Evolutionary conservation across 2,797 vertebrate genomes (phyloP).

Genomic region (Mycteria americana): DNA sequence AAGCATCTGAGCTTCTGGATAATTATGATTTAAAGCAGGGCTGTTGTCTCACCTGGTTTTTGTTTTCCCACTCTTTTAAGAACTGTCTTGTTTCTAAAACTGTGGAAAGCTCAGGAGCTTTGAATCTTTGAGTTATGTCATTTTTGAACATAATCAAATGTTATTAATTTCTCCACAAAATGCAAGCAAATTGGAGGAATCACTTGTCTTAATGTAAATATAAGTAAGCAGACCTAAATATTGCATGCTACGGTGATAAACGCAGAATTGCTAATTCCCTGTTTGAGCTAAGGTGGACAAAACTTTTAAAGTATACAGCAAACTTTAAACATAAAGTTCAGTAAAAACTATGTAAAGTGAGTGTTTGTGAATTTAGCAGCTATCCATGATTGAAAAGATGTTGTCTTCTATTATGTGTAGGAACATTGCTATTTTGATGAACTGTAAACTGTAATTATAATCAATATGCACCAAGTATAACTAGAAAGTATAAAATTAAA

Average conservation of each 20-base stretch:
- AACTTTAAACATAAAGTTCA: background rate
- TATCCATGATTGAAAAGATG: background rate
- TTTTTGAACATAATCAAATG: background rate
- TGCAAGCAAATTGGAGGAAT: background rate
- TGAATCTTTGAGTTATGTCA: background rate
- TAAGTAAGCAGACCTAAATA: background rate
- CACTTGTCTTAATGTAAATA: background rate
- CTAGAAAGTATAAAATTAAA: slow-evolving; percentile 10
- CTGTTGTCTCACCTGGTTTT: background rate
- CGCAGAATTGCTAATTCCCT: background rate
- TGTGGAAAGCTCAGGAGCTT: background rate
- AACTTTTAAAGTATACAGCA: background rate
- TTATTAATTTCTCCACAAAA: background rate
- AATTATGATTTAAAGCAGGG: background rate
- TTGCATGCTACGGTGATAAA: background rate
- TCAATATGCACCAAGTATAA: background rate
- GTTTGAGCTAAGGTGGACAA: background rate
- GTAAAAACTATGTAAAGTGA: background rate
- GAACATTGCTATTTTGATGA: background rate
- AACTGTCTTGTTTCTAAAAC: background rate
- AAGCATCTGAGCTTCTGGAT: background rate
- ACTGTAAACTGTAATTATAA: slow-evolving; percentile 30
- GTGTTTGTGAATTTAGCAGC: background rate
- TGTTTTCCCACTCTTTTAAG: background rate
- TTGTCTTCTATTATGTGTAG: background rate